Evolutionary conservation across 2,888 invertebrate genomes (phyloP), one percentile per base, ranked within the genome.

Genomic region (Andrena fulva): DNA sequence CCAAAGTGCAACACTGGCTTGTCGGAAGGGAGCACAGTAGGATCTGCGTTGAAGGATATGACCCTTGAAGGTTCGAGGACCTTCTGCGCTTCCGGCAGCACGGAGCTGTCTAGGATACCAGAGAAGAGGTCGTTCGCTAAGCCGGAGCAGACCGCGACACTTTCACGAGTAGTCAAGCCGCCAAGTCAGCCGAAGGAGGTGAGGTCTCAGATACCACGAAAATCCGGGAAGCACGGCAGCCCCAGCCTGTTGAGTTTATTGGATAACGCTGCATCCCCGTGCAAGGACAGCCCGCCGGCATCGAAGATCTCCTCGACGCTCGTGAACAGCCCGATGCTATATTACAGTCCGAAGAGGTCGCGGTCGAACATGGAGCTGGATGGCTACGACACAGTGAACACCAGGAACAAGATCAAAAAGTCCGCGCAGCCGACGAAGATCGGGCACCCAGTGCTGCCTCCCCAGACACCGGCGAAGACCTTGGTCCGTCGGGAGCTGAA

Each of bases 241-340:
- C 62, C 77, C 1, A 86, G 82, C 35, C 48, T 62, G 0, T 33
- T 91, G 31, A 85, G 89, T 77, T 85, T 94, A 0, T 62, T 94
- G n/a, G 93, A 93, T 0, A 92, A 93, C 60, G 93, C 91, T 0
- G 84, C 91, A 0, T 93, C 93, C 0, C 93, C 93, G 0, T 91
- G 92, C 76, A 92, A 92, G 24, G 93, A 94, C 60, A 93, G 92
- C 64, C 94, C 93, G 0, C 93, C 94, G 0, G 90, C 92, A 0
- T 77, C 80, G 1, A 92, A 93, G 31, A 31, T 91, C 0, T 16
- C 0, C 35, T 52, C 76, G 1, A 31, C 63, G 0, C 48, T 62
- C 0, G 33, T 29, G 1, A 70, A 27, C 7, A 77, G 71, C 16
- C 78, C 82, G 0, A 35, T 91, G 7, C 87, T 85, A 27, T 91